A percentile compares a stretch with the other conserved stretches of the same genome.
phyloP scores from a whole-genome alignment of 2,113 vertebrate genomes.

The Prietella phreatophila region DNA sequence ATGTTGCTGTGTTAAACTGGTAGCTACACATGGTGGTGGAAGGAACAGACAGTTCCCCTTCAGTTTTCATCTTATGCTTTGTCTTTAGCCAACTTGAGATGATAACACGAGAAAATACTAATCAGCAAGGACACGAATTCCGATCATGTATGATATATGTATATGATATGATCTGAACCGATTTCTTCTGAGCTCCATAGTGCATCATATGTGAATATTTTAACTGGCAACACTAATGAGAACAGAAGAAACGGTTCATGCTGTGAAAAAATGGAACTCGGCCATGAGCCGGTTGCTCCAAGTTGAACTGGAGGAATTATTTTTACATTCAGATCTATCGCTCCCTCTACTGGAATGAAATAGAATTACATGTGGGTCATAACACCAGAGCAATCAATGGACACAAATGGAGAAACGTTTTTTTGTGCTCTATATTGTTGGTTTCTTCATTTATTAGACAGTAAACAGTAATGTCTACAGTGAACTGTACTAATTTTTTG shows the following conservation, averaged over 20 bases:
- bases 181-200: not conserved
- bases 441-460: not conserved
- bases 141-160: too few species aligned
- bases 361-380: not conserved
- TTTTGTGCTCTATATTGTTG: not conserved
- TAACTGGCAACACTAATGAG: not conserved
- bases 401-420: not conserved
- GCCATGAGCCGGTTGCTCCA: too few species aligned
- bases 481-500: not conserved
- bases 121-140: not conserved
- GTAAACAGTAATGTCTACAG: not conserved
- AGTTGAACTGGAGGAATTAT: too few species aligned
- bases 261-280: not conserved
- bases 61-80: not conserved
- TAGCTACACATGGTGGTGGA: not conserved
- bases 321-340: not conserved
- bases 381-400: not conserved
- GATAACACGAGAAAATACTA: not conserved
- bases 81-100: not conserved
- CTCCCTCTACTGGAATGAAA: slow-evolving; percentile 13
- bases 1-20: not conserved
- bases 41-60: not conserved
- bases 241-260: not conserved
- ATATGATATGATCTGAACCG: not conserved
- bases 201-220: not conserved